Evolutionary conservation across 2,797 vertebrate species (phyloP).

Genomic region (Pogonophryne albipinna): DNA sequence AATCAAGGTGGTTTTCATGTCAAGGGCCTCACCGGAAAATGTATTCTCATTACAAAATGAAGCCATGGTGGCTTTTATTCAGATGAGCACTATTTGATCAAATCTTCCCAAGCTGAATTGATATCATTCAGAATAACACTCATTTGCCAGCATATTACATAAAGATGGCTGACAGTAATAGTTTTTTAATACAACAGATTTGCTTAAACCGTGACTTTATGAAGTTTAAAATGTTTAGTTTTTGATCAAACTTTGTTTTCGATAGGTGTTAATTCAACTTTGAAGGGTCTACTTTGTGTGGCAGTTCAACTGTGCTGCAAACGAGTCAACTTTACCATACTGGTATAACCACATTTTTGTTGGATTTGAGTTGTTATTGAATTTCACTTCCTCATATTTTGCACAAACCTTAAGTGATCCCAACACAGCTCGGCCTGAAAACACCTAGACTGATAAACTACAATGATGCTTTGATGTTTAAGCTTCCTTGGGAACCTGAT

Average conservation of each 20-base stretch:
- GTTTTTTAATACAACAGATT: not conserved
- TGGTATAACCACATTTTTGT: not conserved
- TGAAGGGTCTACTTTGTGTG: not conserved
- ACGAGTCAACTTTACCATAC: not conserved
- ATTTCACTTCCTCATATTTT: not conserved
- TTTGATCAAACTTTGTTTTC: not conserved
- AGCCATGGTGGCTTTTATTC: not conserved
- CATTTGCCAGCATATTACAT: no score
- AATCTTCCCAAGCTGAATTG: not conserved
- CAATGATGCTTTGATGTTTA: not conserved
- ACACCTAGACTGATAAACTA: not conserved
- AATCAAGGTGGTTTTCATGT: constrained; percentile 24
- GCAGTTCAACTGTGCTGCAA: not conserved
- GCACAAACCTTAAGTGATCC: not conserved
- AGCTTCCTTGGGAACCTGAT: not conserved
- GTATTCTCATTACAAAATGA: constrained; percentile 4
- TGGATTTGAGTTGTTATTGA: not conserved
- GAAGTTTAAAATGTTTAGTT: not conserved
- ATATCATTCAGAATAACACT: constrained; percentile 15
- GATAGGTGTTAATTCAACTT: not conserved
- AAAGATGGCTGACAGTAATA: not conserved
- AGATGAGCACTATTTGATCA: not conserved
- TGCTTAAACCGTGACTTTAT: not conserved
- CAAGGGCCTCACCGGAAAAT: constrained; percentile 14
- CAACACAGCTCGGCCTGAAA: not conserved